Evolutionary conservation across 2,888 invertebrate genomes (phyloP), one percentile per base, ranked within the genome.

Genomic region (Ochlodes sylvanus): DNA sequence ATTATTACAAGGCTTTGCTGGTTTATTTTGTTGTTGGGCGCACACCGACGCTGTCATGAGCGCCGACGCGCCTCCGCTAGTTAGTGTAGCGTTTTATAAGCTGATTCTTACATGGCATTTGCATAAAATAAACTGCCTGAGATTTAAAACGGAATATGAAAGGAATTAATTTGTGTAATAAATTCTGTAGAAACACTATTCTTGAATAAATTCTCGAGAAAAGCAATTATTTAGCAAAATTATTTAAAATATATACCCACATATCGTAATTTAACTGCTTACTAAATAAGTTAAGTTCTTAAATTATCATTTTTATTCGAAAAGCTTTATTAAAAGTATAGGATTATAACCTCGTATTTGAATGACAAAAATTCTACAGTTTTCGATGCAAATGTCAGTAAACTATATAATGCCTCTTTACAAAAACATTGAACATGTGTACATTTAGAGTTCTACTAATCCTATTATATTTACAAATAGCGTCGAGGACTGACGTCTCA

Each of bases 1-100:
- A 91, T 92, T 92, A 93, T 93, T 91, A 93, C 89, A 85, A 83
- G 82, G 81, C 82, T 83, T 85, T 72, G 83, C 82, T 79, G 86
- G 83, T 89, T 89, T 89, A 87, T 89, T 90, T 90, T 89, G 88
- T 89, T 90, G 86, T 90, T 86, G 84, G 84, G 86, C 84, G 81
- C 84, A 82, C 82, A 82, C 85, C 79, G 80, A 69, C 75, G 78
- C 77, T 71, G 69, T 55, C 73, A 65, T 70, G 66, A 61, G 58
- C 70, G 66, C 63, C 69, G 12, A 54, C 17, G 52, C 61, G 47
- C 14, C 9, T 41, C n/a, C 67, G 14, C 55, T 32, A 55, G 55
- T 55, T 38, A 56, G 55, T 56, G 63, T 32, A 17, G 47, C 55
- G 34, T 38, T 66, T 58, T 67, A 67, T 61, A 42, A 42, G 32